A percentile compares a stretch with the other conserved stretches of the same genome.
phyloP scores from a whole-genome alignment of 2,113 vertebrate genomes.

The Falco punctatus region DNA sequence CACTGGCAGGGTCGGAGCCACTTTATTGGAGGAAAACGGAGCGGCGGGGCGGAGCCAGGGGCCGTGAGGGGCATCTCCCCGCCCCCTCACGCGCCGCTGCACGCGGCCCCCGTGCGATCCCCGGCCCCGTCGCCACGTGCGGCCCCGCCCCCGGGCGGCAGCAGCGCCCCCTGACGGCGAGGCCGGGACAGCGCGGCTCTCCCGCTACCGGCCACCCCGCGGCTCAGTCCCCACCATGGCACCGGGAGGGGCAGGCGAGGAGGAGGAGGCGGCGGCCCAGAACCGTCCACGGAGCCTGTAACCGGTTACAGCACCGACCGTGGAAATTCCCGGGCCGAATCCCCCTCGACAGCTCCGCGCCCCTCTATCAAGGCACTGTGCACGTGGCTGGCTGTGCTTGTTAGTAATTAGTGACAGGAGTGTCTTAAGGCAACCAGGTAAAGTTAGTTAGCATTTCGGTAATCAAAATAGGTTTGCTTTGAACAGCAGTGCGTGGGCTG shows the following conservation, averaged over 20 bases:
- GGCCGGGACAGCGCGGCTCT: too few relatives aligned
- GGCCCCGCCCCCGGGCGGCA: too few relatives aligned
- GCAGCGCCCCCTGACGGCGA: too few relatives aligned
- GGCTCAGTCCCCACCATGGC: neutral
- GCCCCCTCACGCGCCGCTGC: neutral
- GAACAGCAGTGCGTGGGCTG: constrained; percentile 47
- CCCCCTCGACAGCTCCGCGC: neutral
- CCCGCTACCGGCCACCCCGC: too few relatives aligned
- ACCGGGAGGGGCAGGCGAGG: neutral
- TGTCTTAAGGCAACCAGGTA: constrained; percentile 59
- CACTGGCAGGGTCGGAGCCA: neutral
- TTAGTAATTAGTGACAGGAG: constrained; percentile 43
- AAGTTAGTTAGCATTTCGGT: constrained; percentile 56
- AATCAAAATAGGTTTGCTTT: constrained; percentile 58
- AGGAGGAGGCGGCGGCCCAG: neutral
- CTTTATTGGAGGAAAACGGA: neutral
- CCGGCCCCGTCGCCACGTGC: neutral
- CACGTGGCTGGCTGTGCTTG: neutral
- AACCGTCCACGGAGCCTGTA: too few relatives aligned
- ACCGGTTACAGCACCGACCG: neutral
- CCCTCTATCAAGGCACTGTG: neutral
- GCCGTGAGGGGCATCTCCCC: neutral
- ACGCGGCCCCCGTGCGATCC: neutral
- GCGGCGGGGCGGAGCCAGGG: neutral
- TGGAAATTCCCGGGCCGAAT: neutral